Percentiles rank a stretch among this genome's conserved stretches.
Evolutionary conservation across 2,797 vertebrate species (phyloP).

Genomic region (Cyclopterus lumpus): DNA sequence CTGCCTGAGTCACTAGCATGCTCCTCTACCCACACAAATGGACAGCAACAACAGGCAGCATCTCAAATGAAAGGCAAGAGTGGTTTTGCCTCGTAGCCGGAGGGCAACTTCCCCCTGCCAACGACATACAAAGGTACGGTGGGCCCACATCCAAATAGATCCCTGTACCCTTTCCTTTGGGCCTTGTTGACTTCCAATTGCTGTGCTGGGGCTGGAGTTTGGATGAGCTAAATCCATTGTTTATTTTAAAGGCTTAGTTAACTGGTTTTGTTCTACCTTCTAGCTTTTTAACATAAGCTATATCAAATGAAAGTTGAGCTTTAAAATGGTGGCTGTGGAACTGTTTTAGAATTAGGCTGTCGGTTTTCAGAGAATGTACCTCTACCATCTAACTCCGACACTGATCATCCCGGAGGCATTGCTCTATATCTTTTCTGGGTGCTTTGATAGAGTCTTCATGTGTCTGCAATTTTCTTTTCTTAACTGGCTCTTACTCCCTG

Average conservation of each 20-base stretch:
- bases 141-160: slow-evolving; percentile 67
- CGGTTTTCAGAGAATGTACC: slow-evolving; percentile 50
- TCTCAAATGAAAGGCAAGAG: slow-evolving; percentile 68
- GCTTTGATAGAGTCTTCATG: slow-evolving; percentile 69
- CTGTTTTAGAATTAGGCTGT: slow-evolving; percentile 49
- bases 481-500: slow-evolving; percentile 48
- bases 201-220: slow-evolving; percentile 52
- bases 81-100: slow-evolving; percentile 58
- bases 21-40: slow-evolving; percentile 68
- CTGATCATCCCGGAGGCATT: slow-evolving; percentile 62
- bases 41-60: slow-evolving; percentile 68
- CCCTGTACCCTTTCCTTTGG: slow-evolving; percentile 59
- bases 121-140: slow-evolving; percentile 68
- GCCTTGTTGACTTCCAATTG: slow-evolving; percentile 69
- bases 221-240: slow-evolving; percentile 56
- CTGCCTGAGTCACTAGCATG: slow-evolving; percentile 73
- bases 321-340: slow-evolving; percentile 45
- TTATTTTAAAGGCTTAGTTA: slow-evolving; percentile 47
- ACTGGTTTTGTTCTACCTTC: slow-evolving; percentile 49
- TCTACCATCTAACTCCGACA: slow-evolving; percentile 60
- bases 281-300: slow-evolving; percentile 50
- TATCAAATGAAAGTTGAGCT: slow-evolving; percentile 54
- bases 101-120: slow-evolving; percentile 66
- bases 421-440: slow-evolving; percentile 53
- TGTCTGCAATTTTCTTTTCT: slow-evolving; percentile 61